Conservation (phyloP, 1,140 invertebrate species). For the Linepithema humile region DNA sequence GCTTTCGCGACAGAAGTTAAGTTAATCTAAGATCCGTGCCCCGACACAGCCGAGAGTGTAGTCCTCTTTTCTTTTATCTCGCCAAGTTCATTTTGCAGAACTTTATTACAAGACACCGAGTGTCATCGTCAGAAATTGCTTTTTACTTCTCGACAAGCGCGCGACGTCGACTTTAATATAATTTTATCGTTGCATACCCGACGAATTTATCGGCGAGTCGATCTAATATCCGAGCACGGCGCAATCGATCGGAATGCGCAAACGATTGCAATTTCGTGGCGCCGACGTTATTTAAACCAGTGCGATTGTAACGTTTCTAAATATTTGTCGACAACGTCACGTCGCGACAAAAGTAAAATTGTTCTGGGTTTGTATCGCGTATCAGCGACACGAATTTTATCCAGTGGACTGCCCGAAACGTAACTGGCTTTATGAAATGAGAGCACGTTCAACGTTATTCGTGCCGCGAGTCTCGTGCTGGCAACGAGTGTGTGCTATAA, state of each 20-base stretch:
- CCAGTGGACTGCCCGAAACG: neutral
- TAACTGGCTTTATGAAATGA: conserved; percentile 48
- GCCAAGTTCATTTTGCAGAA: neutral
- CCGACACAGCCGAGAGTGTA: neutral
- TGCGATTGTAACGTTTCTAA: neutral
- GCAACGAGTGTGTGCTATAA: neutral
- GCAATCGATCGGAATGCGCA: neutral
- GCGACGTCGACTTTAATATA: neutral
- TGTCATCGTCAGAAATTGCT: neutral
- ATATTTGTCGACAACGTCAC: conserved; percentile 20
- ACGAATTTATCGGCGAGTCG: neutral
- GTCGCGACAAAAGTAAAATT: conserved; percentile 11
- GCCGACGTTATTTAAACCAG: conserved; percentile 3
- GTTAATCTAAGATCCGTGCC: conserved; percentile 22
- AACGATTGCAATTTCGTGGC: neutral
- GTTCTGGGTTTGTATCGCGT: conserved; percentile 8
- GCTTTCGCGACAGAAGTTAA: conserved; percentile 23
- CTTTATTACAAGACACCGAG: neutral
- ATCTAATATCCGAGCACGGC: neutral
- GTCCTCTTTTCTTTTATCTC: neutral
- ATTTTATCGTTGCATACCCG: neutral
- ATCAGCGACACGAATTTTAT: conserved; percentile 25
- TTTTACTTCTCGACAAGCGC: neutral
- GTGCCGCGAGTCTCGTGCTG: neutral
- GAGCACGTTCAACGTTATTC: conserved; percentile 12